Base-by-base conservation (phyloP, 2,113 vertebrate species). In the Eublepharis macularius region DNA sequence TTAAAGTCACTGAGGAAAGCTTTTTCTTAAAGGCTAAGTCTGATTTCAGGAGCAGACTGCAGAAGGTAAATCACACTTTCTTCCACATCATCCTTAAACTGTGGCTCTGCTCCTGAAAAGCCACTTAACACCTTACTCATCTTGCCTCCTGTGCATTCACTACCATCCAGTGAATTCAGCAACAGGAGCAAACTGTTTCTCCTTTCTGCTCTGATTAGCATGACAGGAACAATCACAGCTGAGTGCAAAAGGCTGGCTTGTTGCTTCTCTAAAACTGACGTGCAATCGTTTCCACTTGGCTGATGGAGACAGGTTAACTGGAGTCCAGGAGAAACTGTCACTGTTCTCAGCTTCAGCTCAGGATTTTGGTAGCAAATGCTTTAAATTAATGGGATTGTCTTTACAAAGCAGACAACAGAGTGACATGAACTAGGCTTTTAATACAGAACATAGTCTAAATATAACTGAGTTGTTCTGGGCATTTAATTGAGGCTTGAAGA, bases 131-230 rank as follows among this genome's bases (percentile, higher is more conserved):
- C 21, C 45, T 76, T 49, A 8, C 24, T 49, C 73, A 66, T 5
- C 54, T 24, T 19, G 41, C 45, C 45, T 68, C 36, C 13, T 70
- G 34, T 51, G 45, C 24, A 69, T 54, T 70, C 34, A 10, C 34
- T 60, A 39, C 43, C 13, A 60, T 73, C 39, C 29, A n/a, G 26
- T 34, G 17, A 82, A 57, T 54, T 29, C 26, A 81, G 47, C 66
- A 17, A 51, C 49, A 54, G 32, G 41, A 74, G 7, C 81, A 74
- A 43, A 32, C 60, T 76, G 72, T 83, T 83, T 34, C 57, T 36
- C 21, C 47, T 76, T 83, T 83, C 82, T 66, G 60, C 72, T 83
- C 60, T 65, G 82, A 54, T 83, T 76, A 65, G 43, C 57, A 47
- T 7, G 43, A 76, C 7, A 24, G 72, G 70, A 63, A 63, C 81